Evolutionary conservation across 2,113 vertebrate species (phyloP).

Genomic region (Echinops telfairi): DNA sequence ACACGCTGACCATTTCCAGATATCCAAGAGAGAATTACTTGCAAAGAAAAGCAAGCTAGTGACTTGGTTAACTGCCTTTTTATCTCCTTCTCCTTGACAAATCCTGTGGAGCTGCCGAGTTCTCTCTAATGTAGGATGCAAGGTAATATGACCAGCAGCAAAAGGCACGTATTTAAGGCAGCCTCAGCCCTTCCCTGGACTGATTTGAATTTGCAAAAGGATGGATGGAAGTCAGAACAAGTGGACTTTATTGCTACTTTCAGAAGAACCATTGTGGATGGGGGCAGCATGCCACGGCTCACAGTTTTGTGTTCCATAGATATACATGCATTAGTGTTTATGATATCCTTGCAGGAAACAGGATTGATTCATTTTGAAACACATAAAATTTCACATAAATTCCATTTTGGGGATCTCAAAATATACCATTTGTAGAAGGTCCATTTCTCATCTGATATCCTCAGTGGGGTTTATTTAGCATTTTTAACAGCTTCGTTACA

Average conservation of each 20-base stretch:
- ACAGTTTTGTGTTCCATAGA: constrained; percentile 49
- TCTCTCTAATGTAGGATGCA: constrained; percentile 30
- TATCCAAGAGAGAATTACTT: not conserved
- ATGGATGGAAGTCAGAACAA: constrained; percentile 51
- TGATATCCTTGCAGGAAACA: constrained; percentile 38
- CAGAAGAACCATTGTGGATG: not conserved
- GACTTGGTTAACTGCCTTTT: not conserved
- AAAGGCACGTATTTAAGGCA: not conserved
- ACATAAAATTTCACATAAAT: constrained; percentile 73
- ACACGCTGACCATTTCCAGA: not conserved
- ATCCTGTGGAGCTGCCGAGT: constrained; percentile 17
- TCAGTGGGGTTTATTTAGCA: constrained; percentile 67
- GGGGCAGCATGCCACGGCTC: constrained; percentile 1
- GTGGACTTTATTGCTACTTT: constrained; percentile 66
- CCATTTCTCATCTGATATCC: constrained; percentile 63
- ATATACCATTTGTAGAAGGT: constrained; percentile 32
- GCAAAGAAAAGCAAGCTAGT: not conserved
- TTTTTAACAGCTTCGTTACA: constrained; percentile 63
- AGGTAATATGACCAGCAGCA: constrained; percentile 5
- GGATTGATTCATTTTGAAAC: constrained; percentile 66
- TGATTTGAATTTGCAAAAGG: constrained; percentile 22
- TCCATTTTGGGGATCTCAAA: constrained; percentile 64
- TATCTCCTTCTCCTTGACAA: not conserved
- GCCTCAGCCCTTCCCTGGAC: not conserved
- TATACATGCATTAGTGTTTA: constrained; percentile 37